Evolutionary conservation across 2,888 invertebrate species (phyloP).

Genomic region (Smittia sp.): DNA sequence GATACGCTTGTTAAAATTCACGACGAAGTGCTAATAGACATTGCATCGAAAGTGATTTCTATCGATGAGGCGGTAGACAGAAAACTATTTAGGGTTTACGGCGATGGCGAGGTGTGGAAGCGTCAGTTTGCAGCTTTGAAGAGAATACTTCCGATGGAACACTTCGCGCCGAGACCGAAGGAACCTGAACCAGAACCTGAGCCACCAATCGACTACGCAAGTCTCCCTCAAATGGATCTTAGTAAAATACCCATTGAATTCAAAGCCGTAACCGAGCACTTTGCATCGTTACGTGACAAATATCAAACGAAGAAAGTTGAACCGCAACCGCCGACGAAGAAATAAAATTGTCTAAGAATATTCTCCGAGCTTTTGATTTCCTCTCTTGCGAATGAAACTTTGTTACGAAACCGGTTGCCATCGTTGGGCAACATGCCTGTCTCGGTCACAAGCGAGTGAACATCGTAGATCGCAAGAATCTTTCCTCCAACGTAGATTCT

Average conservation of each 20-base stretch:
- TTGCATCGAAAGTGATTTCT: slow-evolving; percentile 9
- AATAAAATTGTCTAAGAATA: not conserved
- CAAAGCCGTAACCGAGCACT: not conserved
- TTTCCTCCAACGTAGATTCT: not conserved
- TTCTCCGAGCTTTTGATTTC: not conserved
- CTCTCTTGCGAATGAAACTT: not conserved
- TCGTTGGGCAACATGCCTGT: not conserved
- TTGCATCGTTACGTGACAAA: not conserved
- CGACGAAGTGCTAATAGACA: not conserved
- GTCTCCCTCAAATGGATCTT: not conserved
- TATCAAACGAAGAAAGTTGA: slow-evolving; percentile 11
- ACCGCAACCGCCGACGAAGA: not conserved
- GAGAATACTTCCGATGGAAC: slow-evolving; percentile 16
- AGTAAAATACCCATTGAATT: not conserved
- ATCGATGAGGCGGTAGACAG: not conserved
- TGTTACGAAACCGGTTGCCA: not conserved
- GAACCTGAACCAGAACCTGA: not conserved
- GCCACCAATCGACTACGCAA: not conserved
- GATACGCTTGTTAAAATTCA: slow-evolving; percentile 6
- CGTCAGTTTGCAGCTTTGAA: slow-evolving; percentile 4
- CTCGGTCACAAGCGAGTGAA: not conserved
- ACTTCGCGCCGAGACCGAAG: not conserved
- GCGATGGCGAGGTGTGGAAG: slow-evolving; percentile 8
- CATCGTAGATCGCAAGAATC: not conserved
- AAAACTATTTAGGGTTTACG: not conserved